Conservation (phyloP, 1,140 invertebrate species). For the Scaptomyza montana region DNA sequence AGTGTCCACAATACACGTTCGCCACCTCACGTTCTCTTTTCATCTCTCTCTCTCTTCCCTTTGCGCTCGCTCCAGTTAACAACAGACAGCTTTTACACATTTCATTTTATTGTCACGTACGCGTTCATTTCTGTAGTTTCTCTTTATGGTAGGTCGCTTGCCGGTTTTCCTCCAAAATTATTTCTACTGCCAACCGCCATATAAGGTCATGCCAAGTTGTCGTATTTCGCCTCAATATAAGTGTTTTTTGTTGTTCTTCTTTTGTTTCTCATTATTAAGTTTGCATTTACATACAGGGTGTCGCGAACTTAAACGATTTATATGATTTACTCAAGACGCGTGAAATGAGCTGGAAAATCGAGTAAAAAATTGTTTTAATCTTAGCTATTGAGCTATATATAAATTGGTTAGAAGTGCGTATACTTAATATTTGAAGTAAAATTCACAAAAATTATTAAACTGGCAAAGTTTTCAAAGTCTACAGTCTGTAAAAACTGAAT, state of each 20-base stretch:
- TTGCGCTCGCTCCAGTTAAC: constrained; percentile 13
- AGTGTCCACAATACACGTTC: constrained; percentile 18
- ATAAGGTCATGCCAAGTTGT: constrained; percentile 41
- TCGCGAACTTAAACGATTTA: too few relatives aligned
- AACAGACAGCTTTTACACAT: constrained; percentile 69
- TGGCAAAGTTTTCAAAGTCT: too few relatives aligned
- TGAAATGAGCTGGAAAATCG: not conserved
- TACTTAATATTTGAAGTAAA: too few relatives aligned
- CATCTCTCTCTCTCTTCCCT: constrained; percentile 6
- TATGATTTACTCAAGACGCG: not conserved
- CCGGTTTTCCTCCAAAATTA: constrained; percentile 49
- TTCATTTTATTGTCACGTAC: constrained; percentile 81
- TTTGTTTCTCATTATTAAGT: not conserved
- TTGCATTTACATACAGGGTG: constrained; percentile 41
- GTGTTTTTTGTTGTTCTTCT: constrained; percentile 2
- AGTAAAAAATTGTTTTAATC: too few relatives aligned
- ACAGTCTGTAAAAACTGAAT: too few relatives aligned
- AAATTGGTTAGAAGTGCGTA: too few relatives aligned
- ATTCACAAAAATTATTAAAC: too few relatives aligned
- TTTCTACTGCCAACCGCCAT: constrained; percentile 61
- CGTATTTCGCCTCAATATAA: constrained; percentile 9
- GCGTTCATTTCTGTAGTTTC: constrained; percentile 56
- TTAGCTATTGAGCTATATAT: too few relatives aligned
- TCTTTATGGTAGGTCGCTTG: constrained; percentile 66
- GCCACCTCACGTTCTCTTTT: not conserved